A percentile compares a stretch with the other conserved stretches of the same genome.
phyloP scores from a whole-genome alignment of 2,797 vertebrate species.

The Protosalanx chinensis region DNA sequence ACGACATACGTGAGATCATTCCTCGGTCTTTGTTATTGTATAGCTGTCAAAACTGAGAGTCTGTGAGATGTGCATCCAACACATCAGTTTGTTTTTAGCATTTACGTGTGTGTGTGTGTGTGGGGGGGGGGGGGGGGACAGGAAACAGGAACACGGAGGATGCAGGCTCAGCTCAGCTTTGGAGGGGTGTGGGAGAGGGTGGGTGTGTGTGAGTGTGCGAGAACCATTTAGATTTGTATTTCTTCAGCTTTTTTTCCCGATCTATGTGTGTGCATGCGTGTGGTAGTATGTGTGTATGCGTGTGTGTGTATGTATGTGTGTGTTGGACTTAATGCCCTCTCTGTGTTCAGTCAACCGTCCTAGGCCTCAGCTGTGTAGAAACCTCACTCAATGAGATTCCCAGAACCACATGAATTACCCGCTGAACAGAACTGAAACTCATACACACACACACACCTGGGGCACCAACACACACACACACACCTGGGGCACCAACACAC shows the following conservation, averaged over 20 bases:
- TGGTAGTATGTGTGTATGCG: neutral
- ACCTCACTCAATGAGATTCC: neutral
- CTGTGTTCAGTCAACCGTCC: neutral
- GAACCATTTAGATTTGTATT: too few relatives aligned
- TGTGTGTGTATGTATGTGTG: neutral
- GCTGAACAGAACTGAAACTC: neutral
- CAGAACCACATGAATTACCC: neutral
- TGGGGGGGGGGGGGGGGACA: neutral
- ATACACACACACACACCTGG: neutral
- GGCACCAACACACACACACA: neutral
- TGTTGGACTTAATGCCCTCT: neutral
- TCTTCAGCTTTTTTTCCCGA: too few relatives aligned
- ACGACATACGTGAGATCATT: too few relatives aligned
- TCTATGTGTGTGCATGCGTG: slow-evolving; percentile 24
- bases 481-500: neutral
- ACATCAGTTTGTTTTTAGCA: neutral
- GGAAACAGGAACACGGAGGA: too few relatives aligned
- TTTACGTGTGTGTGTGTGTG: neutral
- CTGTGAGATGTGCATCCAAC: neutral
- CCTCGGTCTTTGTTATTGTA: too few relatives aligned
- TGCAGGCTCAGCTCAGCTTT: neutral
- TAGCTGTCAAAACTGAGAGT: neutral
- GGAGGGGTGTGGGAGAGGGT: neutral
- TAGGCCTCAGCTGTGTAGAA: neutral
- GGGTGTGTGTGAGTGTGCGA: neutral